Evolutionary conservation across 2,888 invertebrate genomes (phyloP).

Genomic region (Drosophila cognata): DNA sequence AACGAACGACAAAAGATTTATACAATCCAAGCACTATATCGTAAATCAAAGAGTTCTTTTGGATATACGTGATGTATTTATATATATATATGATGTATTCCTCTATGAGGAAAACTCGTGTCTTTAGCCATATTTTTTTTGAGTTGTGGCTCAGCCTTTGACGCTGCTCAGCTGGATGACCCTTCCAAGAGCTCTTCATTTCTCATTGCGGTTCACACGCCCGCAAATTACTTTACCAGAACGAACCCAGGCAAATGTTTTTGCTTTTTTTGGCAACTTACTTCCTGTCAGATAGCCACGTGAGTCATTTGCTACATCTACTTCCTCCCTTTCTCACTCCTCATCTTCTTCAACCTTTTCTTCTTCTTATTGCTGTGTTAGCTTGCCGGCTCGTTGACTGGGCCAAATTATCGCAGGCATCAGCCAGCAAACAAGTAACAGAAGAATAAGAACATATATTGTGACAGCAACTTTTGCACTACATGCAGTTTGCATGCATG

Average conservation of each 20-base stretch:
- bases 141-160: not conserved
- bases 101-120: not conserved
- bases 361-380: not conserved
- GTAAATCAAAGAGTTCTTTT: not conserved
- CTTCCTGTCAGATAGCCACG: constrained; percentile 33
- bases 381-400: constrained; percentile 38
- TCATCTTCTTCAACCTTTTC: not conserved
- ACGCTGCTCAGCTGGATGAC: not conserved
- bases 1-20: not conserved
- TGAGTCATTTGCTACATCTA: constrained; percentile 35
- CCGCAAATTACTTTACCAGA: constrained; percentile 50
- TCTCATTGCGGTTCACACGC: constrained; percentile 46
- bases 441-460: not conserved
- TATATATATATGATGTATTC: no score
- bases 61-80: not conserved
- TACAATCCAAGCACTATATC: not conserved
- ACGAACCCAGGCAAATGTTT: constrained; percentile 3
- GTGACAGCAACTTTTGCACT: not conserved
- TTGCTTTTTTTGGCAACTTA: constrained; percentile 32
- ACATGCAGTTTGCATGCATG: not conserved
- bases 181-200: not conserved
- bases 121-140: not conserved
- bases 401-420: constrained; percentile 40
- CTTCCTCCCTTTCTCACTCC: constrained; percentile 23
- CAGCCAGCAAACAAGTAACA: constrained; percentile 5